Percentiles rank a stretch among this genome's conserved stretches.
Evolutionary conservation across 2,113 vertebrate species (phyloP).

Genomic region (Rhodinocichla rosea): DNA sequence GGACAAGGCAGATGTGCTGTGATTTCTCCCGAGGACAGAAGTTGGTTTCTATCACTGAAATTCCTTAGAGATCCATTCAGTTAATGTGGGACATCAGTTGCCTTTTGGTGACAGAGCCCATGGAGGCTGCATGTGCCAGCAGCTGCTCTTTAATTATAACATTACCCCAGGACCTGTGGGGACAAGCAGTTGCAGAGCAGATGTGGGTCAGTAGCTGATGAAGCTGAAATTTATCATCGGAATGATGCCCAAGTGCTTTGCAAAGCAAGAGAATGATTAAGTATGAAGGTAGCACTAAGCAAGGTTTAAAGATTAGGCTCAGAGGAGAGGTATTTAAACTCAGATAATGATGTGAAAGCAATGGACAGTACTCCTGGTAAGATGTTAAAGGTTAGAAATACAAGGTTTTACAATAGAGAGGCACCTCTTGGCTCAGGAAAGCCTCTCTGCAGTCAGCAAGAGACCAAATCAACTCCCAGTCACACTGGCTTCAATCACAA

Average conservation of each 20-base stretch:
- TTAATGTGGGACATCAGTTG: constrained; percentile 55
- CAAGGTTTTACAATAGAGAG: constrained; percentile 25
- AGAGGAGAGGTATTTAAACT: constrained; percentile 39
- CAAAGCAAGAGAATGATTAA: constrained; percentile 58
- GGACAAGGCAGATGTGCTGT: neutral
- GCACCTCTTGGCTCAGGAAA: constrained; percentile 7
- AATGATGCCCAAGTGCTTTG: constrained; percentile 56
- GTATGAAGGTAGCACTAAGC: constrained; percentile 49
- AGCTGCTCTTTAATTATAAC: constrained; percentile 58
- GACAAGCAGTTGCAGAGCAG: constrained; percentile 17
- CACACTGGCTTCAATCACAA: constrained; percentile 18
- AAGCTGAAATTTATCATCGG: constrained; percentile 63
- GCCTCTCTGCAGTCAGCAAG: neutral
- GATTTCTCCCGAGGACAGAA: neutral
- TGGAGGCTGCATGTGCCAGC: constrained; percentile 7
- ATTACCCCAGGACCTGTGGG: constrained; percentile 28
- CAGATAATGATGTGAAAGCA: constrained; percentile 58
- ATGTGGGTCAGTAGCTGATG: constrained; percentile 63
- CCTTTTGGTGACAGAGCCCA: constrained; percentile 11
- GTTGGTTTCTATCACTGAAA: neutral
- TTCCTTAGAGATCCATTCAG: constrained; percentile 40
- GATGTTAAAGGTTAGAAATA: constrained; percentile 64
- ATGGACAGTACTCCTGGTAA: constrained; percentile 38
- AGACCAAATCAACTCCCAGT: constrained; percentile 39
- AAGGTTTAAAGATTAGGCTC: constrained; percentile 56